phyloP scores from a whole-genome alignment of 2,797 vertebrate species.

The Ceyx erithaca region DNA sequence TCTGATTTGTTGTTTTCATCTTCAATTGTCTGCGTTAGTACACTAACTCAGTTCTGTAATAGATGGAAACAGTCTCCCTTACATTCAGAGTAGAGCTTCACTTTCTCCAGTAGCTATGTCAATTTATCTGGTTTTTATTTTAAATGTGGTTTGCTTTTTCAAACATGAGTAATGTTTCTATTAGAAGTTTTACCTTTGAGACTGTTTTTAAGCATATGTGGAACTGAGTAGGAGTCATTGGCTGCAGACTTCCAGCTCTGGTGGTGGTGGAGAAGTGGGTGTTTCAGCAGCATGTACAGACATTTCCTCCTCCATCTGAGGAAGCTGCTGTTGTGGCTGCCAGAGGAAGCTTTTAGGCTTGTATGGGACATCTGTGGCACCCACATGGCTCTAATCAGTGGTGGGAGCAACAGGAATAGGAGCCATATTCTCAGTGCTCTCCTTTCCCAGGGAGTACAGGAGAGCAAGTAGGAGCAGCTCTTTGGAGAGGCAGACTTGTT shows the following conservation, averaged over 20 bases:
- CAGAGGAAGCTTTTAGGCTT: neutral
- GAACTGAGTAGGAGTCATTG: neutral
- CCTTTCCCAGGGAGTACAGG: neutral
- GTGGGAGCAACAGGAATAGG: neutral
- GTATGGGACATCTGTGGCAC: slow-evolving; percentile 1
- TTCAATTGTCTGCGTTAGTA: slow-evolving; percentile 7
- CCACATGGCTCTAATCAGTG: neutral
- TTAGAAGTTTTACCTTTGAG: neutral
- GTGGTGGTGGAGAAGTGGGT: neutral
- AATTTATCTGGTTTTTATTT: neutral
- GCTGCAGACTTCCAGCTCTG: neutral
- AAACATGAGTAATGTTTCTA: neutral
- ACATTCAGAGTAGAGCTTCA: neutral
- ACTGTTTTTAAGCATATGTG: neutral
- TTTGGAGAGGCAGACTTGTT: neutral
- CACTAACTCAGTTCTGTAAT: neutral
- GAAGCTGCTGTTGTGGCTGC: neutral
- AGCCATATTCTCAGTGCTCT: neutral
- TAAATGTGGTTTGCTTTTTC: neutral
- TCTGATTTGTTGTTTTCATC: slow-evolving; percentile 47
- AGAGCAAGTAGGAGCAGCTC: neutral
- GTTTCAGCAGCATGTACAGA: neutral
- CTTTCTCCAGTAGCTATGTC: neutral
- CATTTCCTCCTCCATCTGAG: neutral
- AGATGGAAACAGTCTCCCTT: neutral